Percentiles rank a stretch among this genome's conserved stretches.
Conservation (phyloP, 2,113 vertebrate species). For the Acrocephalus arundinaceus region DNA sequence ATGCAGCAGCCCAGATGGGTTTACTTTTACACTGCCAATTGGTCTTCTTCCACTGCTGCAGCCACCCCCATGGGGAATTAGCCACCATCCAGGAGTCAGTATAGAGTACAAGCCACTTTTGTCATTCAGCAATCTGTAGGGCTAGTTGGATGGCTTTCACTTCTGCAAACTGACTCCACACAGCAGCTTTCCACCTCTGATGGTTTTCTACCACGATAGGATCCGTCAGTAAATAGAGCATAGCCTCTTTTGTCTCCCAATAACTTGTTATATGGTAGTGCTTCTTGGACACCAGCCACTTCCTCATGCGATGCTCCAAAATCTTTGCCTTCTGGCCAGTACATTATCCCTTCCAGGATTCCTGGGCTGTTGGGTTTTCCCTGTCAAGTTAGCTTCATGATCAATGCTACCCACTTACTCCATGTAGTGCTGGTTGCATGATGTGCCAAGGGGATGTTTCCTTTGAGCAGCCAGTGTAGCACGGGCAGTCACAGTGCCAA, state of each 20-base stretch:
- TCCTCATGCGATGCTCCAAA: not conserved
- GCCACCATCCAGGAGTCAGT: not conserved
- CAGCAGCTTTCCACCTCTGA: not conserved
- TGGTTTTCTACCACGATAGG: not conserved
- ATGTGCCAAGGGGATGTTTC: not conserved
- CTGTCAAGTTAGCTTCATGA: not conserved
- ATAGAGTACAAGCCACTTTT: not conserved
- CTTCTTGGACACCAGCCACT: not conserved
- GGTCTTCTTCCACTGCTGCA: not conserved
- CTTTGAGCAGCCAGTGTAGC: not conserved
- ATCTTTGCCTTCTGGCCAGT: not conserved
- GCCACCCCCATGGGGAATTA: not conserved
- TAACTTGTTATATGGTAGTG: not conserved
- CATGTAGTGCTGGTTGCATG: not conserved
- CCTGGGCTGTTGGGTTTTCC: not conserved
- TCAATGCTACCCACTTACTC: not conserved
- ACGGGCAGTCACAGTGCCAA: not conserved
- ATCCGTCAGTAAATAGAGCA: not conserved
- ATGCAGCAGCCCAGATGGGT: not conserved
- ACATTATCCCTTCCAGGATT: not conserved
- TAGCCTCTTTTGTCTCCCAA: not conserved
- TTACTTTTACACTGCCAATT: not conserved
- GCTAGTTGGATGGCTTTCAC: not conserved
- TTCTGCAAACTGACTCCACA: not conserved
- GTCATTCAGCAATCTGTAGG: not conserved